Evolutionary conservation across 2,888 invertebrate genomes (phyloP), one percentile per base, ranked within the genome.

Genomic region (Diplolepis rosae): DNA sequence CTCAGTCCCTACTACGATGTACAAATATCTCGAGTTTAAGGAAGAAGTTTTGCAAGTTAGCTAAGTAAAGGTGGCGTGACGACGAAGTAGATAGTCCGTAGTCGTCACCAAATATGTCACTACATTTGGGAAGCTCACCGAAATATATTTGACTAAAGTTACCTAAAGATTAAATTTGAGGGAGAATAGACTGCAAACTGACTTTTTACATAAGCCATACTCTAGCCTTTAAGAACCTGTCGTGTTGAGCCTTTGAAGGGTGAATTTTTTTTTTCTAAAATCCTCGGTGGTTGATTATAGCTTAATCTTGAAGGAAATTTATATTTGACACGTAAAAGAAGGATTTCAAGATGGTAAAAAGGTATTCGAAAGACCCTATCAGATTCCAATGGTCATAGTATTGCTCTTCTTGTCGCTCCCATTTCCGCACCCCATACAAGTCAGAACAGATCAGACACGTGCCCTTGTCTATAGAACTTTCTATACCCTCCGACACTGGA

Each of bases 101-200:
- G 52, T 69, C 39, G 52, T 68, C 61, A 67, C 66, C 28, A 66
- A 48, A 61, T 68, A 61, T 68, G 72, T 69, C 71, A 72, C 65
- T 73, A 73, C 70, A 78, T 72, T 69, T 70, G 66, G 66, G 73
- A 77, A 77, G 76, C 73, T 74, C 71, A 75, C 69, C 70, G 77
- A 77, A 24, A 66, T 42, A 67, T 61, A 15, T 48, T 68, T 68
- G 65, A 65, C 54, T 67, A 32, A 68, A 65, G 68, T 51, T 27
- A 65, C n/a, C 69, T 52, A 24, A 45, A 56, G 66, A 66, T 72
- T 66, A 66, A 50, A 48, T 66, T 48, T 65, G 65, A 56, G 56
- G 39, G 61, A 28, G 61, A 69, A 35, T 48, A 54, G 48, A 28
- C 35, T 32, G 22, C 22, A 9, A 32, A 18, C 35, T 39, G 50